Percentiles rank a stretch among this genome's conserved stretches.
Conservation (phyloP, 2,888 invertebrate genomes). For the Hydroisotoma schaefferi region DNA sequence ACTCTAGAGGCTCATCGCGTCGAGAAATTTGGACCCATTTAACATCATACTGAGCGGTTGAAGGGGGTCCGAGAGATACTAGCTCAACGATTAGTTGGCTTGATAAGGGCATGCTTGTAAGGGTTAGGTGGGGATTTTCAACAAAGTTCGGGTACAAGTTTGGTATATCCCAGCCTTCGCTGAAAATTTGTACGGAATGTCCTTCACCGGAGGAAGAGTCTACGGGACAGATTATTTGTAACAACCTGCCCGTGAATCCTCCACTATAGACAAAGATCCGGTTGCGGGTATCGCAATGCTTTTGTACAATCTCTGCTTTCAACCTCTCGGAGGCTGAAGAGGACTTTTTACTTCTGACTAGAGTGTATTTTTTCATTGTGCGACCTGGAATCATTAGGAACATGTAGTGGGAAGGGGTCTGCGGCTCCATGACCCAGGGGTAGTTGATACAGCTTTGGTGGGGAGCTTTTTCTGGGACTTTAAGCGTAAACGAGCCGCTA, state of each 20-base stretch:
- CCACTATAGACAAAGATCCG: conserved; percentile 38
- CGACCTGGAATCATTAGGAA: conserved; percentile 40
- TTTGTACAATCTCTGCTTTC: conserved; percentile 12
- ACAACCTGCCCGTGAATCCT: conserved; percentile 32
- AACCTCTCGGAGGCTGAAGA: conserved; percentile 8
- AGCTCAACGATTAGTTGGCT: conserved; percentile 40
- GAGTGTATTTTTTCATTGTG: conserved; percentile 33
- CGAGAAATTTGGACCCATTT: conserved; percentile 39
- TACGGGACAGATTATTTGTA: conserved; percentile 43
- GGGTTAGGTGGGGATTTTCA: conserved; percentile 34
- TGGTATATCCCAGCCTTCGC: conserved; percentile 33
- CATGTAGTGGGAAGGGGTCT: conserved; percentile 34
- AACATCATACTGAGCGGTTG: conserved; percentile 29
- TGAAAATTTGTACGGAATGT: conserved; percentile 33
- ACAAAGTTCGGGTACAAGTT: conserved; percentile 37
- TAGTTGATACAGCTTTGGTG: conserved; percentile 33
- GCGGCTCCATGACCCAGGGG: conserved; percentile 42
- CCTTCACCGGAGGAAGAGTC: conserved; percentile 23
- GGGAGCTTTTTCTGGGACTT: conserved; percentile 35
- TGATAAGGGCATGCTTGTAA: conserved; percentile 31
- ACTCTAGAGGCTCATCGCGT: conserved; percentile 34
- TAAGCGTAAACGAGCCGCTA: conserved; percentile 33
- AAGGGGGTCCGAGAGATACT: conserved; percentile 31
- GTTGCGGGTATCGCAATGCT: conserved; percentile 28
- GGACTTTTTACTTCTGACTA: conserved; percentile 19